Evolutionary conservation across 1,140 invertebrate genomes (phyloP), one percentile per base, ranked within the genome.

Genomic region (Drosophila biarmipes): DNA sequence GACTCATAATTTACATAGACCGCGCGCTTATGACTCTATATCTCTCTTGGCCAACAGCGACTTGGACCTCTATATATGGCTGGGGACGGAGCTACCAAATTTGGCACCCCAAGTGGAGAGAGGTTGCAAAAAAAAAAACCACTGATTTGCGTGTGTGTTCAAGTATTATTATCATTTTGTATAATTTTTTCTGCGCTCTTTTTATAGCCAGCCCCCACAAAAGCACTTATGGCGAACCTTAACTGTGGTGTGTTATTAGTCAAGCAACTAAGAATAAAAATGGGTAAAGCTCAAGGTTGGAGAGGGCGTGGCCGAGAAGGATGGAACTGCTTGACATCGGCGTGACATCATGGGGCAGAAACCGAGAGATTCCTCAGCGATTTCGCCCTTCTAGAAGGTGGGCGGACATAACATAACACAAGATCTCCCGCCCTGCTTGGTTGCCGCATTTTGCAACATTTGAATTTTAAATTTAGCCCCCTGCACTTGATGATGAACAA

Each of bases 1-100:
- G 55, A 79, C 62, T 84, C 79, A 87, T 89, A 89, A 87, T 89
- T 87, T 87, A 84, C 80, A 87, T 87, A 68, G 56, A 37, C 35
- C 69, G 55, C 54, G 46, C 40, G 34, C 58, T 76, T 86, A 72
- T 81, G 68, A 89, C 75, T 84, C 71, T 69, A 78, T 68, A 78
- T 68, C 75, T 73, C 75, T 73, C 72, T 81, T 51, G 45, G 71
- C 51, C 63, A 61, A 69, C 46, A 35, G 56, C 17, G 55, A 15
- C 24, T 55, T 29, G 48, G 34, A 37, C 19, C 19, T 58, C 84
- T 67, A 68, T 69, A 87, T 79, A 89, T 51, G 82, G 82, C 51
- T 19, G 27, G 59, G 58, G 54, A 67, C 76, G 79, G 71, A 46
- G 43, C 54, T 58, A 35, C 84, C 84, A 89, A 89, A 79, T 87